Evolutionary conservation across 2,113 vertebrate species (phyloP).

Genomic region (Myrmecophaga tridactyla): DNA sequence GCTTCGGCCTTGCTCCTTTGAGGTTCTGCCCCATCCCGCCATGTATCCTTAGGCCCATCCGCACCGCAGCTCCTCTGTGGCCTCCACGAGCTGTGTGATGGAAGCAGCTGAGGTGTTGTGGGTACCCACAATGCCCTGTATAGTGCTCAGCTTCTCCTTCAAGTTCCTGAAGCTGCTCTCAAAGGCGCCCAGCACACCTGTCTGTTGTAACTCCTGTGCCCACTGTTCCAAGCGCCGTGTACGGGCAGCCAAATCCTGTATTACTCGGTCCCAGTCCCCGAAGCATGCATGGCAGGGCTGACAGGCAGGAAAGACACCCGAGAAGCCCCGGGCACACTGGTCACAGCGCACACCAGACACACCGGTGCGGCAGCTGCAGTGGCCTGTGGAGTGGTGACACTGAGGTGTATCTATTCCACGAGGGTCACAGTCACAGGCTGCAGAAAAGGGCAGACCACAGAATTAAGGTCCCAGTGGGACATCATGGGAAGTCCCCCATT

Average conservation of each 20-base stretch:
- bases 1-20: neutral
- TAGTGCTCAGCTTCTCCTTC: slow-evolving; percentile 89
- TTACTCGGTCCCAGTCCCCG: slow-evolving; percentile 97
- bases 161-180: slow-evolving; percentile 88
- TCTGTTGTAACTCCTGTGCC: slow-evolving; percentile 89
- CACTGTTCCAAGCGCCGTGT: slow-evolving; percentile 86
- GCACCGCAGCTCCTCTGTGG: slow-evolving; percentile 93
- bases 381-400: slow-evolving; percentile 91
- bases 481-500: neutral
- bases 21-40: neutral
- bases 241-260: slow-evolving; percentile 92
- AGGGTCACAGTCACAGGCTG: slow-evolving; percentile 95
- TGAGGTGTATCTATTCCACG: slow-evolving; percentile 90
- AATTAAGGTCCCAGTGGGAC: neutral
- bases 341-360: slow-evolving; percentile 96
- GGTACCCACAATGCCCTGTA: slow-evolving; percentile 87
- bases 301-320: slow-evolving; percentile 92
- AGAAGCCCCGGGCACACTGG: slow-evolving; percentile 95
- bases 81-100: slow-evolving; percentile 84
- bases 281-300: slow-evolving; percentile 97
- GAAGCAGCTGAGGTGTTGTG: slow-evolving; percentile 89
- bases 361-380: slow-evolving; percentile 93
- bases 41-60: neutral
- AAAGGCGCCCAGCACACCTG: slow-evolving; percentile 88
- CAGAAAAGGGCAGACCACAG: neutral